phyloP scores from a whole-genome alignment of 2,888 invertebrate genomes.

The Hoplodrina blanda region DNA sequence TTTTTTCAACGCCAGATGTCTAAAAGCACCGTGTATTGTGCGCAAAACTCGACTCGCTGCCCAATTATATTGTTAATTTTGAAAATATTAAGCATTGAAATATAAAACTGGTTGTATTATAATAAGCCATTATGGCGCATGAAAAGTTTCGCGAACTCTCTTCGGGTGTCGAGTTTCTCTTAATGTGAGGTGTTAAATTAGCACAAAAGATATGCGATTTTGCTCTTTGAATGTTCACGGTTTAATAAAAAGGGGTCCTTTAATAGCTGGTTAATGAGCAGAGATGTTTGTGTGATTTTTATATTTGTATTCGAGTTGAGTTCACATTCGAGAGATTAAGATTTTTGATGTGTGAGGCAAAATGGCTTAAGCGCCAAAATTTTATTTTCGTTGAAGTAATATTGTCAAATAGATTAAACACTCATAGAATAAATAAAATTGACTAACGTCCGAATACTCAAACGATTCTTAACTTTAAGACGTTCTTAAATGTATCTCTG shows the following conservation, averaged over 20 bases:
- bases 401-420: no score
- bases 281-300: slow-evolving; percentile 27
- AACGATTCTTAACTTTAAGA: no score
- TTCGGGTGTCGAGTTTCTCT: slow-evolving; percentile 68
- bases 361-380: slow-evolving; percentile 5
- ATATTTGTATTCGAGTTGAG: slow-evolving; percentile 35
- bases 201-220: slow-evolving; percentile 60
- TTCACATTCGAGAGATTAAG: no score
- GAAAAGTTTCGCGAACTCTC: slow-evolving; percentile 58
- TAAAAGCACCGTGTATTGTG: slow-evolving; percentile 79
- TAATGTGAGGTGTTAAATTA: slow-evolving; percentile 69
- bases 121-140: slow-evolving; percentile 86
- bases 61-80: slow-evolving; percentile 91
- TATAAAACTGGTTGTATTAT: slow-evolving; percentile 83
- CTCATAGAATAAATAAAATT: no score
- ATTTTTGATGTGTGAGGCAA: slow-evolving; percentile 2
- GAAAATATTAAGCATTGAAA: slow-evolving; percentile 89
- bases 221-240: slow-evolving; percentile 50
- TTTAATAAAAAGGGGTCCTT: slow-evolving; percentile 42
- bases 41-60: slow-evolving; percentile 81
- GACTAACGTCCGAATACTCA: no score
- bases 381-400: no score
- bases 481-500: no score
- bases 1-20: slow-evolving; percentile 89
- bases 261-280: slow-evolving; percentile 62